Evolutionary conservation across 2,113 vertebrate genomes (phyloP).

Genomic region (Percopsis transmontana): DNA sequence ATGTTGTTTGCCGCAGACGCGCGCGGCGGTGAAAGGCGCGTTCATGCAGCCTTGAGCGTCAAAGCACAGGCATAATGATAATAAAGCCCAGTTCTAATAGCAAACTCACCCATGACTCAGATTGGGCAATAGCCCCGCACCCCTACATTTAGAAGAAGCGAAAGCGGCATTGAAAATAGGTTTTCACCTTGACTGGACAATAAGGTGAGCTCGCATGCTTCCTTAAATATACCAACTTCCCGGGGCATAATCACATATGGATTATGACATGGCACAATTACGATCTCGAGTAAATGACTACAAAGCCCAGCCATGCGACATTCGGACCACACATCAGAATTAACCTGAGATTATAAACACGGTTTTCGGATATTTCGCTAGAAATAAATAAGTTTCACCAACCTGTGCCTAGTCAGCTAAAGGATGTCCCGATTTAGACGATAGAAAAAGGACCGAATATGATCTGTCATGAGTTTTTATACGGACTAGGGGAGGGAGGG

Average conservation of each 20-base stretch:
- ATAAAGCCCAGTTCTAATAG: neutral
- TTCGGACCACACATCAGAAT: too few relatives aligned
- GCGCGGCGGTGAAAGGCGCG: conserved; percentile 16
- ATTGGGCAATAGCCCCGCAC: too few relatives aligned
- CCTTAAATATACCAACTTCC: neutral
- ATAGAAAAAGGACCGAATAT: conserved; percentile 73
- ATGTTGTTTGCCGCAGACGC: conserved; percentile 68
- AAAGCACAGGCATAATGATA: neutral
- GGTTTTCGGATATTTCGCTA: too few relatives aligned
- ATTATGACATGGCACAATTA: too few relatives aligned
- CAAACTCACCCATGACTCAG: neutral
- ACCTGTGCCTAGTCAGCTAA: conserved; percentile 56
- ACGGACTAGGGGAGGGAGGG: conserved; percentile 51
- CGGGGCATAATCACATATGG: too few relatives aligned
- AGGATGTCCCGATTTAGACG: conserved; percentile 46
- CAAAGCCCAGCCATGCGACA: neutral
- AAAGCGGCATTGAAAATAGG: too few relatives aligned
- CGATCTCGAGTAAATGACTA: too few relatives aligned
- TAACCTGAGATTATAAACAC: too few relatives aligned
- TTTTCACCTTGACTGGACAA: neutral
- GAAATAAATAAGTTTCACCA: conserved; percentile 22
- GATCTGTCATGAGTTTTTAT: conserved; percentile 66
- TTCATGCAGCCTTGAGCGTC: neutral
- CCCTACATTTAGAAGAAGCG: too few relatives aligned
- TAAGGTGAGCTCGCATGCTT: neutral